phyloP scores from a whole-genome alignment of 2,797 vertebrate species.

The Graptemys geographica region DNA sequence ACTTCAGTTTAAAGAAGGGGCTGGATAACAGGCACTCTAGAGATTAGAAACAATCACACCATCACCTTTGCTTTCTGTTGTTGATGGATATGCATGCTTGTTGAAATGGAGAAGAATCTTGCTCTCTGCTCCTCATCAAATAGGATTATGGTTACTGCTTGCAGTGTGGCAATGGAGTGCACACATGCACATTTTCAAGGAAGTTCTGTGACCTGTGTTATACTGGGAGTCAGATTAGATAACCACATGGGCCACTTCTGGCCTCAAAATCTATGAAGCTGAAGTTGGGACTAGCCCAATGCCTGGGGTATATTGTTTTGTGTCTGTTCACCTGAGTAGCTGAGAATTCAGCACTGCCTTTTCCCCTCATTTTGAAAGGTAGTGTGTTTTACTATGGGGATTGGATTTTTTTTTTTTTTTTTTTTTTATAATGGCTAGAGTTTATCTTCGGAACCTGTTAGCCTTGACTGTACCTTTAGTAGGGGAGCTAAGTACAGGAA shows the following conservation, averaged over 20 bases:
- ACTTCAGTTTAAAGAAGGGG: not conserved
- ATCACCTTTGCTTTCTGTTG: not conserved
- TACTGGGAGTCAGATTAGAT: not conserved
- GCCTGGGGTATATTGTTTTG: not conserved
- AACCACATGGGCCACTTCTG: not conserved
- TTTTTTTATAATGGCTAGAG: not conserved
- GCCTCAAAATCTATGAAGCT: not conserved
- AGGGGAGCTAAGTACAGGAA: not conserved
- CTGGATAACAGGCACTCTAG: not conserved
- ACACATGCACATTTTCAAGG: not conserved
- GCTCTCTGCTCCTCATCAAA: not conserved
- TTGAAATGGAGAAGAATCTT: not conserved
- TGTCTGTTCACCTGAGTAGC: not conserved
- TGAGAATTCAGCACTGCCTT: rapidly evolving
- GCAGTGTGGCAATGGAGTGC: not conserved
- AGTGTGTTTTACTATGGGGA: not conserved
- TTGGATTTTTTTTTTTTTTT: no score
- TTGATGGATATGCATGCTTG: not conserved
- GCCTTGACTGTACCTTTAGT: not conserved
- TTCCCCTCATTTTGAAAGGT: not conserved
- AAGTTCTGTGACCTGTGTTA: not conserved
- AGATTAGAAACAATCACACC: no score
- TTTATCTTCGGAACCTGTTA: not conserved
- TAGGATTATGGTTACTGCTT: not conserved
- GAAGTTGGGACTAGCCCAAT: not conserved